Evolutionary conservation across 1,140 invertebrate genomes (phyloP), one percentile per base, ranked within the genome.

Genomic region (Drosophila sp.): DNA sequence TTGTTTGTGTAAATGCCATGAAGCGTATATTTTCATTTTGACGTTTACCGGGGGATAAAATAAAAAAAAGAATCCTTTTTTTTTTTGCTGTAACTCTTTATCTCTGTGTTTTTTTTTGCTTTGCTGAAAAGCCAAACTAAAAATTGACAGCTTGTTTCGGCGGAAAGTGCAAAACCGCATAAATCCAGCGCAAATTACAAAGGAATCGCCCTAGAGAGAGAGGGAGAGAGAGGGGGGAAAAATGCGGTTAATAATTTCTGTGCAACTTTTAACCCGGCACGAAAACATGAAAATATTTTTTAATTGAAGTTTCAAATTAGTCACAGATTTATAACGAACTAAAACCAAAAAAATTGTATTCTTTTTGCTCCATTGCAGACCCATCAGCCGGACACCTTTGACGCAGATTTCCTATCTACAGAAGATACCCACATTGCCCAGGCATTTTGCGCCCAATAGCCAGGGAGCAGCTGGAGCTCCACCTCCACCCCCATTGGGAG

Each of bases 351-450:
- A 58, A 60, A 4, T 29, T 5, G 38, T 10, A 69, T 60, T 44
- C 54, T 69, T 33, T 60, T 63, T 11, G 8, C 3, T 47, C 3
- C 67, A 41, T 94, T 94, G 61, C 93, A 95, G 94, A 87, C 93
- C 94, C 47, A 94, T 95, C 68, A 94, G 90, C 57, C 84, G 90
- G 30, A 91, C 90, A 23, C 90, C 90, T 41, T 74, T 91, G 35
- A 91, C 90, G 70, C 90, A 91, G 76, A 90, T 91, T 60, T 91
- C 90, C 4, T 91, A 91, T 78, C 80, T 91, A 69, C 90, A 91
- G 69, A 91, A 91, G 80, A 91, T 91, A 58, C 90, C 90, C 41
- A 91, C 90, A 55, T 60, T 91, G 62, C 90, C 90, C 60, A 81
- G 90, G 63, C 90, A 91, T 74, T 91, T 91, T 64, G 91, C 90